Evolutionary conservation across 2,888 invertebrate species (phyloP).

Genomic region (Marasmarcha lunaedactyla): DNA sequence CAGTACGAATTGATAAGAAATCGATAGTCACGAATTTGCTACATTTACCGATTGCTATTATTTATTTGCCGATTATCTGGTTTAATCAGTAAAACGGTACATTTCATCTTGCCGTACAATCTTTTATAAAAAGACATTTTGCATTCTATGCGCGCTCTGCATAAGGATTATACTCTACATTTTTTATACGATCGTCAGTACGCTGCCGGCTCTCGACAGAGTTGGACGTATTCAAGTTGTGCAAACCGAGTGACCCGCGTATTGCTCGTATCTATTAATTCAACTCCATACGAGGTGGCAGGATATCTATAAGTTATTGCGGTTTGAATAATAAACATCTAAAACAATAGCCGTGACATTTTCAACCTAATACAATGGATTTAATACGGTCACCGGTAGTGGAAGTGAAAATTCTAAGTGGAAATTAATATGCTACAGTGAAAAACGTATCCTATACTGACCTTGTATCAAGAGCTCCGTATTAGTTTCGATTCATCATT

Average conservation of each 20-base stretch:
- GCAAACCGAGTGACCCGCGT: too few species aligned
- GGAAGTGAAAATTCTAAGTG: slow-evolving; percentile 2
- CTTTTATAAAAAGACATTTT: neutral
- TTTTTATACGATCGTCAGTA: slow-evolving; percentile 16
- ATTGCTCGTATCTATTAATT: neutral
- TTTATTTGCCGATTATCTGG: too few species aligned
- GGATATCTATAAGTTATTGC: slow-evolving; percentile 10
- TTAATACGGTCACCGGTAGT: slow-evolving; percentile 13
- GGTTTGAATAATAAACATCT: slow-evolving; percentile 17
- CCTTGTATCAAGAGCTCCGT: neutral
- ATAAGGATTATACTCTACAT: slow-evolving; percentile 13
- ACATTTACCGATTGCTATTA: too few species aligned
- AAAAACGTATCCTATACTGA: neutral
- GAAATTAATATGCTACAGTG: slow-evolving; percentile 2
- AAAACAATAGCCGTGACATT: slow-evolving; percentile 17
- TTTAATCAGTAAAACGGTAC: too few species aligned
- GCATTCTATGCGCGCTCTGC: slow-evolving; percentile 10
- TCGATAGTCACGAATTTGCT: too few species aligned
- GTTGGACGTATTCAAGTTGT: slow-evolving; percentile 16
- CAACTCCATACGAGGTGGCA: slow-evolving; percentile 15
- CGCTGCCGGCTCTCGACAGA: slow-evolving; percentile 16
- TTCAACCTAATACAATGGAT: slow-evolving; percentile 13
- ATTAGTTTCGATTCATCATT: slow-evolving; percentile 1
- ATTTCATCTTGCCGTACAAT: neutral
- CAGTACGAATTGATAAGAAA: too few species aligned